These are phyloP conservation scores for Bos indicus DNA, from an alignment of 2,113 vertebrate species.

Conservation along the genomic window DNA sequence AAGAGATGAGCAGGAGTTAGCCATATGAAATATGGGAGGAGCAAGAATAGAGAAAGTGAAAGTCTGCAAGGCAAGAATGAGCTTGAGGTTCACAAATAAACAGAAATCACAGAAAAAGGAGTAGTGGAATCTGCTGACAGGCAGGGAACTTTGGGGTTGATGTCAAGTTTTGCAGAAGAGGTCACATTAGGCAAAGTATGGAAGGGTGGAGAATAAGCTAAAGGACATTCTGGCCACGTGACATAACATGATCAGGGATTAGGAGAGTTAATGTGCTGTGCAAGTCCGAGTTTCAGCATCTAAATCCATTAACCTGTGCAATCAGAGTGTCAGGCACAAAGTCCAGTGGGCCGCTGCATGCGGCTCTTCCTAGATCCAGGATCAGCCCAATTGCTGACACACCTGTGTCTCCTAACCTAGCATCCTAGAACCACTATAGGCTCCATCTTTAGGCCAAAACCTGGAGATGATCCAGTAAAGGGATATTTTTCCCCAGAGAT, in stretches of 20 bases:
- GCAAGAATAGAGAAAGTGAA: neutral
- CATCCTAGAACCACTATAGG: neutral
- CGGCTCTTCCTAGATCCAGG: rapidly evolving
- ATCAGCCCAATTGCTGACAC: neutral
- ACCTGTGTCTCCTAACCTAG: neutral
- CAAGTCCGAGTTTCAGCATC: neutral
- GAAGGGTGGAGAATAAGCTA: neutral
- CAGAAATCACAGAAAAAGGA: neutral
- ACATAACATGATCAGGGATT: neutral
- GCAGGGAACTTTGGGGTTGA: neutral
- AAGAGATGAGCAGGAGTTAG: neutral
- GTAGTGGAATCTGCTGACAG: rapidly evolving
- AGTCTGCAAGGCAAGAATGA: neutral
- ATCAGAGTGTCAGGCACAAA: neutral
- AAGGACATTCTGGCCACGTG: neutral
- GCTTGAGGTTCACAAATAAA: neutral
- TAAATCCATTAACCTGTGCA: neutral
- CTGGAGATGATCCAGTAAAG: too few species aligned
- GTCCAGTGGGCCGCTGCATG: rapidly evolving
- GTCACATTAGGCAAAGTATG: neutral
- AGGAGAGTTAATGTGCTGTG: neutral
- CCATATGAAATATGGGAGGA: neutral
- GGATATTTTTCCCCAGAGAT: neutral
- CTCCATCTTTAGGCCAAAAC: neutral
- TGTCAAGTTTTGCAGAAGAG: neutral